Evolutionary conservation across 2,888 invertebrate genomes (phyloP), one percentile per base, ranked within the genome.

Genomic region (Yponomeuta plumbellus): DNA sequence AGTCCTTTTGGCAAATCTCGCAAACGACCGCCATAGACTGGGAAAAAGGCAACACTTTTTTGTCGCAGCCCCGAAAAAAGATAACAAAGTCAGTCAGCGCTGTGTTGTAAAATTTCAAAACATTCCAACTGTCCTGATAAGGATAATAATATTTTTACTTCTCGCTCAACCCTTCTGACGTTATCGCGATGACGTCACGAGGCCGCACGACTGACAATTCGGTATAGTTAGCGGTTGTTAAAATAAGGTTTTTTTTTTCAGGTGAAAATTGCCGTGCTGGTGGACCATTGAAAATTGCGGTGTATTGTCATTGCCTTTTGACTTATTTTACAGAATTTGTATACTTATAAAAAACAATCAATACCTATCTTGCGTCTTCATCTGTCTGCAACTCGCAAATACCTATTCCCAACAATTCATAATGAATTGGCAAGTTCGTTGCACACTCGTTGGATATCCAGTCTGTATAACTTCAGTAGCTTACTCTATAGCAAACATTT

Each of bases 101-200:
- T 13, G 44, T 13, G 44, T 13, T 52, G 61, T 61, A 34, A 61
- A 61, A 61, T 61, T 61, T 61, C 61, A 61, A 61, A 61, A 23
- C 61, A 34, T 20, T 58, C 61, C 61, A 65, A 17, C 13, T 52
- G 44, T 52, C 44, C 72, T 81, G 88, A 88, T 88, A 88, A 86
- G 80, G 74, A 75, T 70, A 61, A 61, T 61, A 61, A 61, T 61
- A 74, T 79, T 80, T 82, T 75, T 75, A 72, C 70, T 80, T 81
- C 82, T 83, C 79, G 85, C 81, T 84, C 84, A 86, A 88, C 88
- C 88, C 89, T 86, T 86, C 81, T 80, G 85, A 80, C 85, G 84
- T 80, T 89, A 89, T 89, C 88, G 79, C 73, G 71, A 74, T 80
- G 84, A 84, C 82, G 86, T 86, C 83, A 84, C 82, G 79, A 76